Conservation (phyloP, 2,797 vertebrate genomes). For the Tadarida brasiliensis region DNA sequence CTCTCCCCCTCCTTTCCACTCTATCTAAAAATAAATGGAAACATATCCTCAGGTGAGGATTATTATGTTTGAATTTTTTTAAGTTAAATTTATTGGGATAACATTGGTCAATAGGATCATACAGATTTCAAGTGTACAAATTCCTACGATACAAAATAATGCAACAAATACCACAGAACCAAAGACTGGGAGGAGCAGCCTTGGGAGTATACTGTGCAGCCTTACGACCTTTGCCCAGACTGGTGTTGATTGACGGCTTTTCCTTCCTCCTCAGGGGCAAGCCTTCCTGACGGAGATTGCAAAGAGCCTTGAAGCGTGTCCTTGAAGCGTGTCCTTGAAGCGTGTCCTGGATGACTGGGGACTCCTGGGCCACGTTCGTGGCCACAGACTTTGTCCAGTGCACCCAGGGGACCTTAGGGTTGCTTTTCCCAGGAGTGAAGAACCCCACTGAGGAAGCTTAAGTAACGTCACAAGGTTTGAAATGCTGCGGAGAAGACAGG, state of each 20-base stretch:
- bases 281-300: neutral
- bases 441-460: neutral
- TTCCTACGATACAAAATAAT: neutral
- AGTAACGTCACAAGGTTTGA: neutral
- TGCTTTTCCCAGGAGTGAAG: neutral
- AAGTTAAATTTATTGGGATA: neutral
- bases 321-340: neutral
- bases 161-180: neutral
- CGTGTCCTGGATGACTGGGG: neutral
- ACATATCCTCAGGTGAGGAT: too few relatives aligned
- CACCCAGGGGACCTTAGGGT: neutral
- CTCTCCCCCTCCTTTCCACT: too few relatives aligned
- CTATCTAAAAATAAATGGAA: too few relatives aligned
- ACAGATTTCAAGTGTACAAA: neutral
- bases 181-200: neutral
- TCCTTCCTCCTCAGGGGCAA: slow-evolving; percentile 10
- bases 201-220: neutral
- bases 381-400: neutral
- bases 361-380: neutral
- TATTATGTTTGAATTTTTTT: neutral
- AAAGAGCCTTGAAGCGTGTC: neutral
- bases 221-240: neutral
- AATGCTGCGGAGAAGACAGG: neutral
- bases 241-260: neutral
- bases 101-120: neutral